phyloP scores from a whole-genome alignment of 2,888 invertebrate species.

The Papilio elwesi region DNA sequence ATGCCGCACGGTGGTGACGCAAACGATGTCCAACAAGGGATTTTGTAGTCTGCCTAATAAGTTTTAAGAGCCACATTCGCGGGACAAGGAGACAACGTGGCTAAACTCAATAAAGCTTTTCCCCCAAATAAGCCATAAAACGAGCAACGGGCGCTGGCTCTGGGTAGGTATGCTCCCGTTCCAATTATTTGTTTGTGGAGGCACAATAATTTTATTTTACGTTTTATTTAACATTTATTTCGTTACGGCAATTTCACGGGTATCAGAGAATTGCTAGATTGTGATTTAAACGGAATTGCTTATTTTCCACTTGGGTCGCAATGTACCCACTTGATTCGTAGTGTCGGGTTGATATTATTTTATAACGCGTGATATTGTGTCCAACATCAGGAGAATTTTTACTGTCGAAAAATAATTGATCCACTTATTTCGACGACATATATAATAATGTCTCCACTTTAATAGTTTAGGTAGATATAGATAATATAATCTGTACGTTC shows the following conservation, averaged over 20 bases:
- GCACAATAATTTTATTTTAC: constrained; percentile 84
- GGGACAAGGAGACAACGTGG: constrained; percentile 68
- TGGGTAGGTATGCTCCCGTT: constrained; percentile 72
- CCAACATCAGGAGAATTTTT: constrained; percentile 58
- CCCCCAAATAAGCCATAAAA: constrained; percentile 84
- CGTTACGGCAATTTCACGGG: constrained; percentile 84
- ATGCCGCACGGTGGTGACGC: constrained; percentile 78
- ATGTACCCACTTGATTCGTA: constrained; percentile 64
- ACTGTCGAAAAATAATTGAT: constrained; percentile 57
- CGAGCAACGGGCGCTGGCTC: constrained; percentile 78
- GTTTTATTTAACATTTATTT: constrained; percentile 85
- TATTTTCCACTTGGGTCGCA: constrained; percentile 81
- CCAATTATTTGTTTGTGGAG: constrained; percentile 84
- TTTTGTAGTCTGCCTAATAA: constrained; percentile 55
- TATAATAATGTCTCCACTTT: not conserved
- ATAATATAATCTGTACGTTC: not conserved
- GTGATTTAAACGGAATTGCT: constrained; percentile 83
- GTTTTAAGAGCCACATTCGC: constrained; percentile 66
- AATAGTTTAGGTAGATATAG: not conserved
- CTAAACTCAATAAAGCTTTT: constrained; percentile 82
- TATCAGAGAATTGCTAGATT: constrained; percentile 83
- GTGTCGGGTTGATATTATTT: constrained; percentile 76
- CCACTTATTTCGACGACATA: constrained; percentile 18
- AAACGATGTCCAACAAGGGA: constrained; percentile 53
- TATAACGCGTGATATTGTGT: constrained; percentile 78